phyloP scores from a whole-genome alignment of 2,888 invertebrate species.

The Neoaliturus tenellus region DNA sequence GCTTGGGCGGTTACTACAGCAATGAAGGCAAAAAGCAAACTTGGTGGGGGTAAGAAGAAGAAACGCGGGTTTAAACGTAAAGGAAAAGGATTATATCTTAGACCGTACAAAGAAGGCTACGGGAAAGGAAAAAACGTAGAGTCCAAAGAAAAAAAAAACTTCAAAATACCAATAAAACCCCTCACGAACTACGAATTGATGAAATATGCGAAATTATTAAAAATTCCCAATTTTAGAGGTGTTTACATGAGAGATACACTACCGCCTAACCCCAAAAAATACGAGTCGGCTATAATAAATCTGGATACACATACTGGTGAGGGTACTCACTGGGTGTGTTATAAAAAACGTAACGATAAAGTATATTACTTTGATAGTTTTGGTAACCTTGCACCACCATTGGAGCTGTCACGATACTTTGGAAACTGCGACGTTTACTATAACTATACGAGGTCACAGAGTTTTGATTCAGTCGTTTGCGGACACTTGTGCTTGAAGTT shows the following conservation, averaged over 20 bases:
- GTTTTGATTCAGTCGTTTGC: slow-evolving; percentile 49
- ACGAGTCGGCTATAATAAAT: slow-evolving; percentile 18
- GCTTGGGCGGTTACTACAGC: slow-evolving; percentile 59
- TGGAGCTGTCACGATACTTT: not conserved
- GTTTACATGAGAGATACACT: not conserved
- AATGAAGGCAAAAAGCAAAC: slow-evolving; percentile 60
- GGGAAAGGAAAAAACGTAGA: not conserved
- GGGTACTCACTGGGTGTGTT: slow-evolving; percentile 68
- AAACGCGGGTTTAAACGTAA: slow-evolving; percentile 64
- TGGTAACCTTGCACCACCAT: slow-evolving; percentile 62
- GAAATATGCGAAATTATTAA: slow-evolving; percentile 62
- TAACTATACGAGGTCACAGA: slow-evolving; percentile 55
- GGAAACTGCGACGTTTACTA: not conserved
- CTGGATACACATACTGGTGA: not conserved
- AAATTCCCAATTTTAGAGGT: slow-evolving; percentile 67
- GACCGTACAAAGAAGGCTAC: slow-evolving; percentile 62
- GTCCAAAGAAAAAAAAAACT: not conserved
- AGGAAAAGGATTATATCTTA: not conserved
- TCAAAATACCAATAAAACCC: slow-evolving; percentile 27
- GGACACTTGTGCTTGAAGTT: slow-evolving; percentile 59
- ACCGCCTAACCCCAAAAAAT: not conserved
- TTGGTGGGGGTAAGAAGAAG: slow-evolving; percentile 63
- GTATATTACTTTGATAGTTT: slow-evolving; percentile 70
- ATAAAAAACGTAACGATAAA: slow-evolving; percentile 67
- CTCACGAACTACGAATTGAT: slow-evolving; percentile 62